Conservation (phyloP, 2,113 vertebrate species). For the Melanocharis versteri region DNA sequence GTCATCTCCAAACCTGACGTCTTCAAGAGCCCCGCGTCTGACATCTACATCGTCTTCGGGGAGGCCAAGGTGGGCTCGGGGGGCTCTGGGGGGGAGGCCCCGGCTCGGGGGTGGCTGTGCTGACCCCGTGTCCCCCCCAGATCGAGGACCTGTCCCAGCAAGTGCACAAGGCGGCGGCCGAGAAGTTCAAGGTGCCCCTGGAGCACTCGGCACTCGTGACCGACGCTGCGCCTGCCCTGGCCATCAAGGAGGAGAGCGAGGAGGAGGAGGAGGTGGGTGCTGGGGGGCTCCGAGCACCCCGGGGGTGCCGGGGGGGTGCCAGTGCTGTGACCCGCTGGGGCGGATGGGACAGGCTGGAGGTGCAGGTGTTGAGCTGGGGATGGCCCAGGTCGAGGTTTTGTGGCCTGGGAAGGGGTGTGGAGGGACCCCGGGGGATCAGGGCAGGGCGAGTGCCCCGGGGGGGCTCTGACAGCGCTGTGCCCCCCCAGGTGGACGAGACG, state of each 20-base stretch:
- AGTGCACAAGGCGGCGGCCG: constrained; percentile 92
- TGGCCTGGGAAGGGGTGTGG: fast-evolving
- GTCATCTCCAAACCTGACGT: constrained; percentile 95
- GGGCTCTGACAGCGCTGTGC: not conserved
- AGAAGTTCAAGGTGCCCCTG: constrained; percentile 97
- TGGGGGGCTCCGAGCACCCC: not conserved
- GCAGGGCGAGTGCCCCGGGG: not conserved
- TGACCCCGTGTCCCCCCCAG: constrained; percentile 43
- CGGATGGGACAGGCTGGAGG: constrained; percentile 58
- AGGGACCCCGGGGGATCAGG: fast-evolving
- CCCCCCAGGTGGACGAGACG: constrained; percentile 83
- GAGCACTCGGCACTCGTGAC: constrained; percentile 82
- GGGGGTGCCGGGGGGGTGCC: not conserved
- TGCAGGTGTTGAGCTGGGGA: fast-evolving
- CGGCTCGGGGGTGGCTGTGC: fast-evolving
- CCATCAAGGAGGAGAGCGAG: constrained; percentile 87
- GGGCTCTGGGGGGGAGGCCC: fast-evolving
- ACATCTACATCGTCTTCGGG: constrained; percentile 97
- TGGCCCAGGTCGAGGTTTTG: fast-evolving
- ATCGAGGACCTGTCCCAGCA: constrained; percentile 97
- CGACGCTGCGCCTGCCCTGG: constrained; percentile 79
- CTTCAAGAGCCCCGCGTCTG: constrained; percentile 94
- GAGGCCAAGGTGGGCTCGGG: constrained; percentile 85
- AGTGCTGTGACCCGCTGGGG: constrained; percentile 18
- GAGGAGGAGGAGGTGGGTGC: constrained; percentile 83